Conservation (phyloP, 2,888 invertebrate genomes). For the Polietes domitor region DNA sequence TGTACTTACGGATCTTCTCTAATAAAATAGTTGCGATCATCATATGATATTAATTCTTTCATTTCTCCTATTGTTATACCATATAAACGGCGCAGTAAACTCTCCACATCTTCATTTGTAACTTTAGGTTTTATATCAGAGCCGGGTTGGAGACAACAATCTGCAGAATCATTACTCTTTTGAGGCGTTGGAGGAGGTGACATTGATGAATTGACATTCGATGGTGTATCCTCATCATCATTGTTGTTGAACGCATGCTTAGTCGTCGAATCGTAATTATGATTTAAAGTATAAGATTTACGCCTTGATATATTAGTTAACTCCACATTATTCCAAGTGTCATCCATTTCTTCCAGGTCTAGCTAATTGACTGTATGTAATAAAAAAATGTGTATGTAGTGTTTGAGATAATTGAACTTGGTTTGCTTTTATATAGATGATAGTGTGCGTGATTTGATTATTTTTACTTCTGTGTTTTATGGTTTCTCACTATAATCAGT, state of each 20-base stretch:
- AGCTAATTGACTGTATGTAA: slow-evolving; percentile 30
- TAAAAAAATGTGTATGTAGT: slow-evolving; percentile 46
- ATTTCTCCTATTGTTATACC: slow-evolving; percentile 78
- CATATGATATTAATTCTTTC: slow-evolving; percentile 79
- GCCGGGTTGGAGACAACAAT: slow-evolving; percentile 75
- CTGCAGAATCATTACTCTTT: slow-evolving; percentile 35
- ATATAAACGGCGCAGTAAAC: slow-evolving; percentile 78
- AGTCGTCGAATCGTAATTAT: slow-evolving; percentile 72
- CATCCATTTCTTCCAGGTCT: slow-evolving; percentile 72
- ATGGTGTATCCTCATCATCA: slow-evolving; percentile 25
- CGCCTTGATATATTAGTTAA: slow-evolving; percentile 74
- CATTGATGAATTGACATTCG: background rate
- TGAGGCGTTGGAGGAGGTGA: background rate
- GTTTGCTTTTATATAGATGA: too few species aligned
- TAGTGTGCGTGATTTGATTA: background rate
- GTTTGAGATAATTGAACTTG: too few species aligned
- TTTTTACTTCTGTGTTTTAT: background rate
- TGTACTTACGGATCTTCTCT: slow-evolving; percentile 79
- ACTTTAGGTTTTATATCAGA: slow-evolving; percentile 78
- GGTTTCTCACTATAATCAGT: too few species aligned
- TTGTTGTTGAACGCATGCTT: slow-evolving; percentile 58
- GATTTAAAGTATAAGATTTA: slow-evolving; percentile 78
- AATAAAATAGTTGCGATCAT: slow-evolving; percentile 80
- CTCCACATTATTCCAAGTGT: slow-evolving; percentile 77
- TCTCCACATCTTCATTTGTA: slow-evolving; percentile 74